phyloP scores from a whole-genome alignment of 35 echinoderm and acorn worm genomes.

The Amphiura filiformis region DNA sequence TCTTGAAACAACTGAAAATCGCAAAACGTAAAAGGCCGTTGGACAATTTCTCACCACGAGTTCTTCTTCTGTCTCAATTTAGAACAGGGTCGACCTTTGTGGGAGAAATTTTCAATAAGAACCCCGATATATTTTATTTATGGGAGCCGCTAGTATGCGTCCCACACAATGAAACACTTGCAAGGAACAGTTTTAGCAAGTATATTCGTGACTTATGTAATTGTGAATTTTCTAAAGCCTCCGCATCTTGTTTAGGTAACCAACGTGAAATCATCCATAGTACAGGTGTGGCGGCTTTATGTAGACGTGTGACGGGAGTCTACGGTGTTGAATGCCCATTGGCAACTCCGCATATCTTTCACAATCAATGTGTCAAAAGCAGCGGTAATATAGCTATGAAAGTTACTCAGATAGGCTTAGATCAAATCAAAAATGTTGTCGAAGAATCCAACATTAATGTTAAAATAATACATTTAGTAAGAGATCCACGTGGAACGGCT shows the following conservation, averaged over 20 bases:
- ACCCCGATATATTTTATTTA: constrained; percentile 59
- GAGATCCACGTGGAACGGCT: constrained; percentile 70
- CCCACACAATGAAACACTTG: not conserved
- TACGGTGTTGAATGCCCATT: constrained; percentile 23
- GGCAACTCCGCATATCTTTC: constrained; percentile 20
- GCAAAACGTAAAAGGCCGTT: not conserved
- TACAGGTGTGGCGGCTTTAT: not conserved
- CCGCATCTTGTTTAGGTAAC: constrained; percentile 15
- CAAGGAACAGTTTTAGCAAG: not conserved
- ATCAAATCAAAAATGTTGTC: constrained; percentile 34
- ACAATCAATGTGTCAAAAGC: constrained; percentile 19
- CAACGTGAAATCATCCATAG: constrained; percentile 8
- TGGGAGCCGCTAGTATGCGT: constrained; percentile 55
- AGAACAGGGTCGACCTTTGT: constrained; percentile 72
- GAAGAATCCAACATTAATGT: constrained; percentile 45
- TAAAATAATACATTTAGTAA: constrained; percentile 75
- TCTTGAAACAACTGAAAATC: not conserved
- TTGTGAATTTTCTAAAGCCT: constrained; percentile 50
- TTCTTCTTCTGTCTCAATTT: constrained; percentile 55
- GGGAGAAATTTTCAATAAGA: constrained; percentile 90
- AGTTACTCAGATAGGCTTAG: constrained; percentile 46
- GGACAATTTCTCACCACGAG: not conserved
- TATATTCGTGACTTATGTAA: constrained; percentile 28
- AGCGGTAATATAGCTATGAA: constrained; percentile 40
- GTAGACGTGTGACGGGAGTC: constrained; percentile 18